phyloP scores from a whole-genome alignment of 2,888 invertebrate species.

The Folsomia candida region DNA sequence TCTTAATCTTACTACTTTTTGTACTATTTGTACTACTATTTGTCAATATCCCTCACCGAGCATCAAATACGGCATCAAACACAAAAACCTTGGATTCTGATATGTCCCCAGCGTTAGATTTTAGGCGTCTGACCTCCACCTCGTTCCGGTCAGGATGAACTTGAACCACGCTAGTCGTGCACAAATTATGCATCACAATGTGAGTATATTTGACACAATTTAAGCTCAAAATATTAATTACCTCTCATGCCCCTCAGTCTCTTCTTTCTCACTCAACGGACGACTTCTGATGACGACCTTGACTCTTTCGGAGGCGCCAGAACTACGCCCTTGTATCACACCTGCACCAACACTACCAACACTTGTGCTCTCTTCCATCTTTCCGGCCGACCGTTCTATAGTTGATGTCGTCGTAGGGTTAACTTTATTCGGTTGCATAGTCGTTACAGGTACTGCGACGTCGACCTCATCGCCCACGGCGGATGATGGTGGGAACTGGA shows the following conservation, averaged over 20 bases:
- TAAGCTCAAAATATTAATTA: constrained; percentile 49
- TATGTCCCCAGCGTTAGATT: constrained; percentile 34
- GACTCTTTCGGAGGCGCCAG: constrained; percentile 68
- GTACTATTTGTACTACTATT: not conserved
- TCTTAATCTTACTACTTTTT: not conserved
- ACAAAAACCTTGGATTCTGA: constrained; percentile 75
- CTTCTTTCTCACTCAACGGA: constrained; percentile 87
- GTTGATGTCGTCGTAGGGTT: no score
- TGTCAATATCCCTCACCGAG: constrained; percentile 60
- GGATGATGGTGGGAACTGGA: not conserved
- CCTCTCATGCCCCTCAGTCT: constrained; percentile 65
- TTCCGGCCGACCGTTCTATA: not conserved
- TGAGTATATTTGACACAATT: not conserved
- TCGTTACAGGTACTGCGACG: not conserved
- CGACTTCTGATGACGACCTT: constrained; percentile 96
- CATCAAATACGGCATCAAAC: constrained; percentile 96
- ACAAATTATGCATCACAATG: not conserved
- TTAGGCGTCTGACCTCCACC: constrained; percentile 84
- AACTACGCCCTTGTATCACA: not conserved
- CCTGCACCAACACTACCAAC: not conserved
- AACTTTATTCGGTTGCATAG: not conserved
- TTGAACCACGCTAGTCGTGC: constrained; percentile 65
- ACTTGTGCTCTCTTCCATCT: not conserved
- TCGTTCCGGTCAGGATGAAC: constrained; percentile 82
- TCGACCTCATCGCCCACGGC: not conserved